Conservation (phyloP, 2,113 vertebrate species). For the Leptosomus discolor region DNA sequence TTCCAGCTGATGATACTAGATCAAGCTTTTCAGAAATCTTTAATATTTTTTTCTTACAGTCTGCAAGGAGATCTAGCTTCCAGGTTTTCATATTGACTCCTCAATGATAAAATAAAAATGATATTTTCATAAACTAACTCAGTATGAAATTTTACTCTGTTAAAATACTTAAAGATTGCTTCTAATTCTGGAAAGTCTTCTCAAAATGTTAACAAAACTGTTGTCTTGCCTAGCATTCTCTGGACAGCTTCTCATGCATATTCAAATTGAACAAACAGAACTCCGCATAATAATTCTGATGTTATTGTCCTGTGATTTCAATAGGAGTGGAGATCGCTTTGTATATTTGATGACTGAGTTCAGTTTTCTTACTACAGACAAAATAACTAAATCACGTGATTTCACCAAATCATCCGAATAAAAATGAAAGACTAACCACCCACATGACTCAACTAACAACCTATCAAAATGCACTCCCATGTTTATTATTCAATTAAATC, state of each 20-base stretch:
- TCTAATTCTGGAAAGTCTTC: not conserved
- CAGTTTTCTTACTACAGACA: slow-evolving; percentile 18
- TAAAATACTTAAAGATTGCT: not conserved
- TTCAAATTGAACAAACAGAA: slow-evolving; percentile 42
- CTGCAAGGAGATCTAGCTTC: not conserved
- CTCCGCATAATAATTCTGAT: not conserved
- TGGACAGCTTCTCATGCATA: slow-evolving; percentile 70
- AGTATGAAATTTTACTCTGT: not conserved
- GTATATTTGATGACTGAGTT: not conserved
- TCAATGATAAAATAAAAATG: not conserved
- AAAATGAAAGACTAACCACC: not conserved
- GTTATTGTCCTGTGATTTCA: slow-evolving; percentile 35
- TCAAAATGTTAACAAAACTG: not conserved
- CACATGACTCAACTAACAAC: not conserved
- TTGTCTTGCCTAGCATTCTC: slow-evolving; percentile 20
- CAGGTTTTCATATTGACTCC: not conserved
- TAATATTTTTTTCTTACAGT: not conserved
- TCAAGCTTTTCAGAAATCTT: not conserved
- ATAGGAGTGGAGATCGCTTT: not conserved
- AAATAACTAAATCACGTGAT: not conserved
- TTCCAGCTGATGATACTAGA: not conserved
- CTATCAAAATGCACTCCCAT: not conserved
- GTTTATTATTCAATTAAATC: slow-evolving; percentile 26
- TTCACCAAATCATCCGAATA: not conserved
- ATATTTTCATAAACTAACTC: not conserved